Evolutionary conservation across 2,888 invertebrate species (phyloP), one percentile per base, ranked within the genome.

Genomic region (Rotaria macrura): DNA sequence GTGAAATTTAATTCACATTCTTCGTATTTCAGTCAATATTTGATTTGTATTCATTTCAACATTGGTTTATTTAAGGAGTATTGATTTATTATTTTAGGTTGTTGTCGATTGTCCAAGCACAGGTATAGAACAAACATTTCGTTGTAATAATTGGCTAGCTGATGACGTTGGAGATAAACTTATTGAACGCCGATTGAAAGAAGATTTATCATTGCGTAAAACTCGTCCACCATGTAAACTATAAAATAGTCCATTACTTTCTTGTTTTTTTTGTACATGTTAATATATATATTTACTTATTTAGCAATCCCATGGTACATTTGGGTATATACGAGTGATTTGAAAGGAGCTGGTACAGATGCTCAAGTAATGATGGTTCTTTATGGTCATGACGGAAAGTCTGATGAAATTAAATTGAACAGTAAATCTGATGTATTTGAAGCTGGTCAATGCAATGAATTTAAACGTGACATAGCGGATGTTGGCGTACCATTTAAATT

Each of bases 361-460:
- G 89, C 91, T 84, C 89, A 90, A 87, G 91, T 91, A 1, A 87
- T 87, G 86, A 86, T 91, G 20, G 89, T 89, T 83, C 88, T 90
- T 10, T 91, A 91, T 87, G 91, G 91, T 29, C 89, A 89, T 72
- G 89, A 89, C 54, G 89, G 89, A 1, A 91, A 91, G 87, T 89
- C 90, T 14, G 90, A 91, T 84, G 90, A 90, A 79, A 88, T 90
- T 40, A 83, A 85, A 38, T 87, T 91, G 25, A 88, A 88, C 85
- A 90, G 90, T 87, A 90, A 90, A 87, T 89, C 89, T 14, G 89
- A 91, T 87, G 89, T 88, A 84, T 91, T 91, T 87, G 91, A 91
- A 88, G 87, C 88, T 40, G 91, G 90, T 55, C 87, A 89, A 49
- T 87, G 88, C 84, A 90, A 91, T 87, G 88, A 88, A 84, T 91